Conservation (phyloP, 2,113 vertebrate species). For the Rhinoderma darwinii region DNA sequence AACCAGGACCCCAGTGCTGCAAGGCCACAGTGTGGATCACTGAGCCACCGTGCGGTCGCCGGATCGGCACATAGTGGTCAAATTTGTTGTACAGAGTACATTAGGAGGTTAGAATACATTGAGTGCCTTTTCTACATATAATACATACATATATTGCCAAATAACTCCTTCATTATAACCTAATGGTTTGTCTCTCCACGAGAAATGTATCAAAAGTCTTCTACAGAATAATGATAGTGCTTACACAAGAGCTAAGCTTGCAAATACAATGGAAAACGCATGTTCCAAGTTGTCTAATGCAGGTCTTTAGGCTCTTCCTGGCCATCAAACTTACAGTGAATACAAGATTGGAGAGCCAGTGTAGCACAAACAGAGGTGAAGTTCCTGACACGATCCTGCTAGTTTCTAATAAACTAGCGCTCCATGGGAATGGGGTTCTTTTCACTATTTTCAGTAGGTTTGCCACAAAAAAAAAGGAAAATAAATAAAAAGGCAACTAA, state of each 20-base stretch:
- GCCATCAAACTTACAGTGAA: conserved; percentile 69
- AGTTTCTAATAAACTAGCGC: conserved; percentile 75
- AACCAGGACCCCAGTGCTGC: background rate
- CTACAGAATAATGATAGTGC: conserved; percentile 87
- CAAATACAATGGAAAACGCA: conserved; percentile 77
- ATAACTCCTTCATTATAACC: conserved; percentile 68
- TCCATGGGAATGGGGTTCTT: conserved; percentile 72
- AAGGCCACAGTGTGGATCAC: background rate
- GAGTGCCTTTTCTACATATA: background rate
- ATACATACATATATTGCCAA: background rate
- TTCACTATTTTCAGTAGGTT: conserved; percentile 69
- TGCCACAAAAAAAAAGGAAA: conserved; percentile 68
- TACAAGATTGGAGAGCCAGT: background rate
- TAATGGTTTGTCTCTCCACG: conserved; percentile 77
- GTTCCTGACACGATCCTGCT: conserved; percentile 70
- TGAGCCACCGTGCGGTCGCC: background rate
- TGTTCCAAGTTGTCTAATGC: conserved; percentile 74
- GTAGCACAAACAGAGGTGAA: conserved; percentile 28
- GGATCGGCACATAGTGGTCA: background rate
- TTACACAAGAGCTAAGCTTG: conserved; percentile 80
- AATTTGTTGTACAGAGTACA: background rate
- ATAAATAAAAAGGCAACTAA: conserved; percentile 63
- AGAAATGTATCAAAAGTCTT: conserved; percentile 83
- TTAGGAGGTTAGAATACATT: background rate
- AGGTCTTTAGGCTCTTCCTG: conserved; percentile 77